Evolutionary conservation across 2,888 invertebrate genomes (phyloP).

Genomic region (Rotaria macrura): DNA sequence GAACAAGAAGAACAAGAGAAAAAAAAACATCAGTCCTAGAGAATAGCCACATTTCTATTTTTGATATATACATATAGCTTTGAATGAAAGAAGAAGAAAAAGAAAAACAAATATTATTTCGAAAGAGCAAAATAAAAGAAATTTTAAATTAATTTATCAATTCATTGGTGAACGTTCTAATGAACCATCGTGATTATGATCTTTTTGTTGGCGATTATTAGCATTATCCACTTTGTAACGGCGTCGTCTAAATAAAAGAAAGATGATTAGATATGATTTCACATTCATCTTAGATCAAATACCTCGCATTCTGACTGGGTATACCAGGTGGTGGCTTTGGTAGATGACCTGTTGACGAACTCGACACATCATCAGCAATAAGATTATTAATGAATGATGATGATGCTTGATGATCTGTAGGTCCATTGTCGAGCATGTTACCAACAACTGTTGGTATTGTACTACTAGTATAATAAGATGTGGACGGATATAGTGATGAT

Average conservation of each 20-base stretch:
- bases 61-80: not conserved
- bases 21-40: not conserved
- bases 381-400: not conserved
- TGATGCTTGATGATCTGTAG: not conserved
- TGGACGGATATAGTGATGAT: not conserved
- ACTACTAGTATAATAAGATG: not conserved
- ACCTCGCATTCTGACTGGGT: slow-evolving; percentile 13
- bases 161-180: not conserved
- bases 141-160: not conserved
- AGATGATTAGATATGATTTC: too few relatives aligned
- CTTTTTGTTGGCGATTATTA: not conserved
- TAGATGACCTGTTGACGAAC: not conserved
- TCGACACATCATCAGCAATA: not conserved
- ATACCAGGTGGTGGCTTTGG: slow-evolving; percentile 9
- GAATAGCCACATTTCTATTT: not conserved
- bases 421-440: not conserved
- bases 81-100: not conserved
- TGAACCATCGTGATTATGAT: not conserved
- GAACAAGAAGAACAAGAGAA: not conserved
- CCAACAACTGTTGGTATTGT: not conserved
- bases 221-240: not conserved
- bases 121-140: not conserved
- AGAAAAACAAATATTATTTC: not conserved
- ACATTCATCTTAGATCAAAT: not conserved
- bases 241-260: not conserved